Base-by-base conservation (phyloP, 2,888 invertebrate genomes). In the Mystacides longicornis region DNA sequence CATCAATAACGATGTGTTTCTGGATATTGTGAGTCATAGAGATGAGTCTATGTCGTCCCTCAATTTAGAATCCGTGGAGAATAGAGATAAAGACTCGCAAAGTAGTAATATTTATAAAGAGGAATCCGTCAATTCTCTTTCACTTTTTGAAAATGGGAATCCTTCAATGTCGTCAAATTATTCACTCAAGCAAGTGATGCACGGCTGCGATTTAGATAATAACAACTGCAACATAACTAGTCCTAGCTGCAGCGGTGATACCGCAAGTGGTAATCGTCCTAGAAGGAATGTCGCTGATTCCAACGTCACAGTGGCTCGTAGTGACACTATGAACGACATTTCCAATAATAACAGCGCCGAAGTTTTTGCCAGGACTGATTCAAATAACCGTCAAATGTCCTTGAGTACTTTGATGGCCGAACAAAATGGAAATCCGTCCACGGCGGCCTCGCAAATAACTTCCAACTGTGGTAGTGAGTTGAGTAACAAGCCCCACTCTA, bases 351-450 rank as follows among this genome's bases (percentile, higher is more conserved):
- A 31, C 16, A 43, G 18, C 23, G 19, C 21, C 14, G 9, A 27
- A 16, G 16, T 18, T 27, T 37, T 21, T 51, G n/a, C n/a, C 9
- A 46, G 16, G 16, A 18, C 9, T 7, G 31, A 46, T 23, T 31
- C 20, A 27, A 52, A 27, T 23, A 46, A 18, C 7, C 22, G 48
- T 23, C 46, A 46, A 20, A 7, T 46, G 21, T 48, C 48, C 4
- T 23, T 48, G 48, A 48, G 23, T n/a, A 23, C 48, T 2, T 48
- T 48, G 23, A 11, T 19, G 7, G 46, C 19, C 23, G 55, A 55
- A 37, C 51, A 51, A 45, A 55, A 55, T 22, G 51, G 47, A 21
- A 51, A 51, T 51, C 56, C 54, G 58, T 54, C 57, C 56, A 27
- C 5, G 7, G 11, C 27, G 27, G n/a, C n/a, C n/a, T 31, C 19